These are phyloP conservation scores for Pholis gunnellus DNA, from an alignment of 2,113 vertebrate species.

Conservation along the genomic window DNA sequence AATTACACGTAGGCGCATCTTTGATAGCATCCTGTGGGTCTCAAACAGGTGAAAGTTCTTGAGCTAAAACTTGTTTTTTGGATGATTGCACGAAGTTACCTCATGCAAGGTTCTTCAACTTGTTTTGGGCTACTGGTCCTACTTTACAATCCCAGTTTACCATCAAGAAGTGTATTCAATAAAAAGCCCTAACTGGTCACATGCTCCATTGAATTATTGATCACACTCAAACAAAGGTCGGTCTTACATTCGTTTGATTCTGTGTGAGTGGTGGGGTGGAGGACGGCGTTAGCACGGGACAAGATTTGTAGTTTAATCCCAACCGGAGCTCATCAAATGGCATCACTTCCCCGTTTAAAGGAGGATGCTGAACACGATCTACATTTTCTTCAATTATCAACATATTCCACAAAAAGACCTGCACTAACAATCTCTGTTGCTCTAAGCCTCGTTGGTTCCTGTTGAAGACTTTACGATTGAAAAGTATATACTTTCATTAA, in stretches of 20 bases:
- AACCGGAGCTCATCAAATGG: not conserved
- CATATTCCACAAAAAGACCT: not conserved
- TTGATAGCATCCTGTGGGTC: conserved; percentile 46
- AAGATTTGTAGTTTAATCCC: not conserved
- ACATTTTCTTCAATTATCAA: not conserved
- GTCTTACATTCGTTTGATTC: conserved; percentile 7
- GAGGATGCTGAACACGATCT: not conserved
- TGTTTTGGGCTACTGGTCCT: conserved; percentile 20
- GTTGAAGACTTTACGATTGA: not conserved
- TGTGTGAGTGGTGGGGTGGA: not conserved
- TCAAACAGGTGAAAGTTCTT: conserved; percentile 43
- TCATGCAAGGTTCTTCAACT: conserved; percentile 53
- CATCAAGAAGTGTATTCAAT: conserved; percentile 22
- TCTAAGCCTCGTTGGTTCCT: not conserved
- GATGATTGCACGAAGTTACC: conserved; percentile 63
- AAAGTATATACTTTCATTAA: not conserved
- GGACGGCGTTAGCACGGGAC: not conserved
- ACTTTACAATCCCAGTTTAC: conserved; percentile 15
- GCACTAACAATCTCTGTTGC: not conserved
- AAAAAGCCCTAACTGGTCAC: conserved; percentile 25
- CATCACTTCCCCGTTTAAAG: not conserved
- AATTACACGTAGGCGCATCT: conserved; percentile 28
- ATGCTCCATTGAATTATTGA: conserved; percentile 12
- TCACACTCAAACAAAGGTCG: conserved; percentile 23
- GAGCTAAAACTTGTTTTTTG: conserved; percentile 42